A percentile compares a stretch with the other conserved stretches of the same genome.
phyloP scores from a whole-genome alignment of 2,797 vertebrate species.

The Cynopterus sphinx region DNA sequence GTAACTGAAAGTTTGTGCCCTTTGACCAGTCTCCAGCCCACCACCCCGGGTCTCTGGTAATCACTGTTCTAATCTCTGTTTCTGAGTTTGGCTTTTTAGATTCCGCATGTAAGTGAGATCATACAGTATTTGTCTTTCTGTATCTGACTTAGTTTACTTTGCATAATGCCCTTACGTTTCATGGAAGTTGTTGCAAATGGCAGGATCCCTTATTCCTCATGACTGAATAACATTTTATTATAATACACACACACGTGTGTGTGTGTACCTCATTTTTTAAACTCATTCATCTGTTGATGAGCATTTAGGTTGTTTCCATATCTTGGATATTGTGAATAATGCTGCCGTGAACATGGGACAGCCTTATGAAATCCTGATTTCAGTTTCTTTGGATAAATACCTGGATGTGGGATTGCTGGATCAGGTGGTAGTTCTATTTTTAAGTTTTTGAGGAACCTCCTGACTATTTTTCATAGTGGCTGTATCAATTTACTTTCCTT shows the following conservation, averaged over 20 bases:
- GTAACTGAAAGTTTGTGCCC: background rate
- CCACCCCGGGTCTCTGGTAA: background rate
- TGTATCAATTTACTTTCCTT: background rate
- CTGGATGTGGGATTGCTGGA: background rate
- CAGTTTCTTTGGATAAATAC: background rate
- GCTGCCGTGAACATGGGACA: background rate
- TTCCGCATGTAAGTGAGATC: background rate
- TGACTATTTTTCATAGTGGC: background rate
- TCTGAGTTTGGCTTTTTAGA: background rate
- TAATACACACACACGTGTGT: too few relatives aligned
- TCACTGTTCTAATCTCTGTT: background rate
- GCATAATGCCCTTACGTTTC: background rate
- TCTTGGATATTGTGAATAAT: background rate
- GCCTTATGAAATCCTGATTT: background rate
- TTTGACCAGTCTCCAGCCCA: background rate
- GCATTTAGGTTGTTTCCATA: background rate
- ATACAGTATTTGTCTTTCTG: background rate
- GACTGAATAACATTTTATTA: background rate
- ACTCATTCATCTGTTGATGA: background rate
- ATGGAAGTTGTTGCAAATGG: background rate
- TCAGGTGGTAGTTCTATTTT: background rate
- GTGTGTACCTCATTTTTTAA: background rate
- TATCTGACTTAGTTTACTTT: background rate
- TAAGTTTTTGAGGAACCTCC: background rate
- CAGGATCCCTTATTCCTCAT: background rate